Conservation (phyloP, 1,140 invertebrate genomes). For the Papilio aristodemus region DNA sequence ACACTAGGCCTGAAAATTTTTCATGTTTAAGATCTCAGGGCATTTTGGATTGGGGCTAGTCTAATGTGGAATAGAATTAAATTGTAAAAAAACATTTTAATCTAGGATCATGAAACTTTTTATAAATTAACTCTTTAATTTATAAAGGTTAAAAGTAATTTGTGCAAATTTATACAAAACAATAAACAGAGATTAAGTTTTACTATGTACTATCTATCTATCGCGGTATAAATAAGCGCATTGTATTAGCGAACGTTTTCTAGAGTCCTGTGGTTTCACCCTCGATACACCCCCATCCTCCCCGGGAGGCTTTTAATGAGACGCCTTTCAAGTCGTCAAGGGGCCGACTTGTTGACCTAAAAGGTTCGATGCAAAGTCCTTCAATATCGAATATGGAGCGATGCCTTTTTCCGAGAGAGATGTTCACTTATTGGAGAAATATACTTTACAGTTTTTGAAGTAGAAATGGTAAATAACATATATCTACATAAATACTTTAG, state of each 20-base stretch:
- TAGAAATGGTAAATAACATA: background rate
- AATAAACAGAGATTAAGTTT: no score
- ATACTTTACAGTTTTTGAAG: background rate
- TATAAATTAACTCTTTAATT: no score
- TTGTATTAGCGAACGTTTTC: background rate
- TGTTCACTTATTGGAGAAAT: background rate
- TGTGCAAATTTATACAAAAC: no score
- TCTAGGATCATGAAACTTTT: no score
- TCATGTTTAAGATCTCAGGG: no score
- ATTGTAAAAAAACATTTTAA: no score
- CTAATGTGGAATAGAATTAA: no score
- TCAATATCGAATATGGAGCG: constrained; percentile 29
- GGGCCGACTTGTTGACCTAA: constrained; percentile 32
- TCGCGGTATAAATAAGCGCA: background rate
- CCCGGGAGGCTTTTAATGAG: constrained; percentile 16
- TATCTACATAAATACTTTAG: background rate
- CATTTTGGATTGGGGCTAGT: no score
- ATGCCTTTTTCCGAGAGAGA: background rate
- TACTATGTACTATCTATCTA: no score
- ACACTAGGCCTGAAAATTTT: no score
- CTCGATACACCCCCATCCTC: background rate
- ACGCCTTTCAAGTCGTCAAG: constrained; percentile 27
- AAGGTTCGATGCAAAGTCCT: constrained; percentile 23
- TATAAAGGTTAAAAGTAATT: no score
- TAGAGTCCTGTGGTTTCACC: constrained; percentile 13